Evolutionary conservation across 1,140 invertebrate genomes (phyloP).

Genomic region (Drosophila ogumai): DNA sequence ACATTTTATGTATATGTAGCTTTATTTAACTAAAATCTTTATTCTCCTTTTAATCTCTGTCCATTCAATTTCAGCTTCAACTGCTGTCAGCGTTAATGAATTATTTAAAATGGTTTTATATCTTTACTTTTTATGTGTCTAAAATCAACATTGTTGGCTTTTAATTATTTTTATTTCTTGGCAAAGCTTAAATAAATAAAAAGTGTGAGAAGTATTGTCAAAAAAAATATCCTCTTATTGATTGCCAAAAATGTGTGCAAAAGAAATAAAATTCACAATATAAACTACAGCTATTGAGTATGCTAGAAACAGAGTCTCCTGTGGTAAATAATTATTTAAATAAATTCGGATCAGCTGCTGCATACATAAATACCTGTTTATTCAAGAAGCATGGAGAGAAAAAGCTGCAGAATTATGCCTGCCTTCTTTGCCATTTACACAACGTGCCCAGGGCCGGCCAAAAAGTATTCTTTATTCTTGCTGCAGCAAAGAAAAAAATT

Average conservation of each 20-base stretch:
- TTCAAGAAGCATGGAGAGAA: constrained; percentile 28
- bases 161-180: neutral
- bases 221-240: too few relatives aligned
- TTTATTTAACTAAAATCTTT: neutral
- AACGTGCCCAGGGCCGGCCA: constrained; percentile 39
- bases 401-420: constrained; percentile 38
- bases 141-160: neutral
- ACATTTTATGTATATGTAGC: neutral
- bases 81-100: neutral
- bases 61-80: neutral
- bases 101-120: neutral
- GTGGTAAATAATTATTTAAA: constrained; percentile 22
- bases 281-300: neutral
- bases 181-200: neutral
- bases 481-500: constrained; percentile 24
- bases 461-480: constrained; percentile 27
- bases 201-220: neutral
- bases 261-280: neutral
- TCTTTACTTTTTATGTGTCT: neutral
- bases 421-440: constrained; percentile 38
- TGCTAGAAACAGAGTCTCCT: neutral
- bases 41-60: neutral
- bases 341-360: constrained; percentile 17
- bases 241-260: neutral
- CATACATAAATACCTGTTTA: constrained; percentile 6